Evolutionary conservation across 2,888 invertebrate genomes (phyloP), one percentile per base, ranked within the genome.

Genomic region (Scaptomyza parva): DNA sequence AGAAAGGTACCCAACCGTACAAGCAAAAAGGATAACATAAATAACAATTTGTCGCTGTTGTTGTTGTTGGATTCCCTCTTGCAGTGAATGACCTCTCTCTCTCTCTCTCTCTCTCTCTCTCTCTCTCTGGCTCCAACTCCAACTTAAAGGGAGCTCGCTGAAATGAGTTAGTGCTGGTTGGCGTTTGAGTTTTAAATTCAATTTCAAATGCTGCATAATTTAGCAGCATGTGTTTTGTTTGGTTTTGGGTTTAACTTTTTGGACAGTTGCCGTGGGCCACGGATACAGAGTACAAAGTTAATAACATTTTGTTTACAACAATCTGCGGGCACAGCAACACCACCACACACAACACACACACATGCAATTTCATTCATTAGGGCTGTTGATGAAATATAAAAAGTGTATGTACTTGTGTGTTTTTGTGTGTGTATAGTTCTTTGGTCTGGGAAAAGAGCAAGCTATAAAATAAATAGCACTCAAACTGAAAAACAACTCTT

Each of bases 191-290:
- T 84, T 67, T 64, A 67, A 84, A 84, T 88, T 86, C 78, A 86
- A 84, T 84, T 86, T 84, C 70, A 62, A 80, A 84, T 84, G 81
- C 67, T 84, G 87, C 78, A 88, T 84, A 86, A 84, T 88, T 84
- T 86, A 84, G 64, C 41, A 57, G 70, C 75, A 78, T 78, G 76
- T 78, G 78, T 63, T 73, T 66, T 28, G 37, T 18, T 3, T 43
- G 37, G 41, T 20, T 69, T 45, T 47, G 37, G 50, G 37, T 30
- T 52, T 58, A 35, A 28, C 55, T 48, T 63, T 53, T 47, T 57
- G 60, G 47, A 61, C 55, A 57, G 53, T 63, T 62, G 59, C 55
- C 53, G n/a, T 22, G 30, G 35, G 52, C 54, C 59, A 57, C 33
- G 43, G 60, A 44, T 53, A 67, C 20, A 43, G 60, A 58, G 53